Evolutionary conservation across 2,797 vertebrate species (phyloP), one percentile per base, ranked within the genome.

Genomic region (Clarias platycephalus): DNA sequence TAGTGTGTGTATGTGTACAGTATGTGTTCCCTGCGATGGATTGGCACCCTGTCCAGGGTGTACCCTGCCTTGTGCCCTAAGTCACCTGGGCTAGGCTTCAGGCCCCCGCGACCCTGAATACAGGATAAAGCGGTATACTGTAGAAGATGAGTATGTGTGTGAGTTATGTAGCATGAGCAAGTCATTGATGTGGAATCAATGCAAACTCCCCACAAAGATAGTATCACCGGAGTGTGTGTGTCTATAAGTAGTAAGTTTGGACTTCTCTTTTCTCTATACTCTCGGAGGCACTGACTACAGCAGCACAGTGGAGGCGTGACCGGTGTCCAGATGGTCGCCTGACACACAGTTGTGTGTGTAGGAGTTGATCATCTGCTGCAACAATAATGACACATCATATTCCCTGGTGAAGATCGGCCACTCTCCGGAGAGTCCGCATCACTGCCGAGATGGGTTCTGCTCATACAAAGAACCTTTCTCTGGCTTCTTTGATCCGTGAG

Each of bases 381-480:
- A 70, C 57, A 5, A 71, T 83, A 87, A 84, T 66, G 83, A 85
- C 84, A 84, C 78, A 70, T 81, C 84, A 83, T 85, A 76, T 87
- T 86, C 82, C 78, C 79, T 63, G 6, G 81, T 66, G 82, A 82
- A 82, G 80, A 75, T 16, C 20, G 22, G 66, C 49, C 63, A 40
- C 60, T 74, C 82, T 79, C 83, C 62, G 12, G 71, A 85, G 67
- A 75, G 64, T 5, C 26, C 49, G 71, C 26, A 18, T 84, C 70
- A 80, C 31, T 80, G 72, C 74, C 16, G 10, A 26, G 31, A 87
- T 74, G 84, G 80, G 24, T 72, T 88, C 37, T 44, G 76, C 68
- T 84, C 81, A 81, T 68, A 89, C 81, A 85, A 85, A 87, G 62
- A 76, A 63, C 67, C 77, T 82, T 82, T 85, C 85, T 66, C n/a